Percentiles rank a stretch among this genome's conserved stretches.
Conservation (phyloP, 1,140 invertebrate species). For the Rhagoletis zephyria region DNA sequence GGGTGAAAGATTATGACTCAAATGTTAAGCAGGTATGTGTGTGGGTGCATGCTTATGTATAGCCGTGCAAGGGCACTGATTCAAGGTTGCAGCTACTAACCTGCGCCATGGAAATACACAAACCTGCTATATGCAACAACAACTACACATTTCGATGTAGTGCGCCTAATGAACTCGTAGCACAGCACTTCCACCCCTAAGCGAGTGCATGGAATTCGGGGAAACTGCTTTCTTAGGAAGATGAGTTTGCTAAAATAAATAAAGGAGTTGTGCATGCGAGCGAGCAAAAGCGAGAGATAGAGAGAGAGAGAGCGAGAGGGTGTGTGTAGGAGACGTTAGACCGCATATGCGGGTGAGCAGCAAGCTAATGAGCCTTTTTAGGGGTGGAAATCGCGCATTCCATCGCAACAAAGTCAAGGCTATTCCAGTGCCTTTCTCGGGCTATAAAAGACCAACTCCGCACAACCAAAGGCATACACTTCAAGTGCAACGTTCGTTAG, state of each 20-base stretch:
- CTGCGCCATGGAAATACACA: not conserved
- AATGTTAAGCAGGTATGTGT: not conserved
- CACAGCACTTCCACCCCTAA: slow-evolving; percentile 5
- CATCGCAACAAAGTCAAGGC: not conserved
- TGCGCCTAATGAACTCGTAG: not conserved
- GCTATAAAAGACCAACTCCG: slow-evolving; percentile 39
- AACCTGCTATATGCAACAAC: not conserved
- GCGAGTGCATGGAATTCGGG: not conserved
- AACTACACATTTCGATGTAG: not conserved
- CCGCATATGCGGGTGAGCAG: not conserved
- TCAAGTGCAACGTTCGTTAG: slow-evolving; percentile 45
- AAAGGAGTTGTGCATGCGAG: not conserved
- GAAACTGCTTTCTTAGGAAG: too few species aligned
- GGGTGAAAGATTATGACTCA: not conserved
- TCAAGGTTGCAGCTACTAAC: slow-evolving; percentile 10
- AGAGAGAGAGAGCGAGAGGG: not conserved
- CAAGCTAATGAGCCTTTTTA: not conserved
- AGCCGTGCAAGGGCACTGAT: not conserved
- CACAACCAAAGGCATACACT: slow-evolving; percentile 43
- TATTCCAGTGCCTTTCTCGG: not conserved
- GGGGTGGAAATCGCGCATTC: not conserved
- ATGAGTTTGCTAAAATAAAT: too few species aligned
- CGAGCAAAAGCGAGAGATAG: not conserved
- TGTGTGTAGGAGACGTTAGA: not conserved
- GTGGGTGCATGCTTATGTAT: not conserved